Evolutionary conservation across 2,113 vertebrate species (phyloP), one percentile per base, ranked within the genome.

Genomic region (Cryptoleucopteryx plumbea): DNA sequence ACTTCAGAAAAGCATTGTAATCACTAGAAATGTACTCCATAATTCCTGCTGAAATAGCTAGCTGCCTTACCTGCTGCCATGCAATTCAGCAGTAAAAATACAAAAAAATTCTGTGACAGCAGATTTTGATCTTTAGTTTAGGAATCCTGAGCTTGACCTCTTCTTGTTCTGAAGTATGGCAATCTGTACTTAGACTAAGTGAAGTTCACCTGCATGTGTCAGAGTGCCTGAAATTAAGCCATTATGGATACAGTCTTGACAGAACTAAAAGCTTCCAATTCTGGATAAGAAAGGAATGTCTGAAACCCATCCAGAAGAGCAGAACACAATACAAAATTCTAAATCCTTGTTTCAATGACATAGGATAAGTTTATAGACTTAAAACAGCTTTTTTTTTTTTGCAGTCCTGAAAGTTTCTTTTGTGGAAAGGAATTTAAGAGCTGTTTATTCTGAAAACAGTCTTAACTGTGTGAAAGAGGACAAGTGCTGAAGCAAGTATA

Each of bases 401-500:
- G 20, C 32, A 48, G 38, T 67, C 31, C 31, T 68, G 36, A 61
- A 55, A 18, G 2, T 71, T 94, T 56, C 16, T 82, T 93, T 61
- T 25, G n/a, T 34, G 17, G 48, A 65, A 65, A 93, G 88, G 40
- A 75, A 65, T 89, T 73, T 40, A 47, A 81, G 68, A 55, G 31
- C 48, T 92, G 42, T 89, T 87, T 88, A 38, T 95, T 95, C 58
- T 91, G 91, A 75, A 87, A 96, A 80, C 66, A 85, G 65, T 16
- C 40, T 86, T 83, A 58, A 27, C 3, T 14, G 20, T 90, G 38
- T 48, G 75, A 52, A 74, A 83, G 86, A 82, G 13, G 52, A 11
- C 25, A 79, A 77, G 43, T 91, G 81, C 84, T 83, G 95, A 85
- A 85, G 82, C 53, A 59, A 50, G 45, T 80, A 7, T 58, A 11